phyloP scores from a whole-genome alignment of 2,797 vertebrate genomes.

The Oryzias dopingdopingensis region DNA sequence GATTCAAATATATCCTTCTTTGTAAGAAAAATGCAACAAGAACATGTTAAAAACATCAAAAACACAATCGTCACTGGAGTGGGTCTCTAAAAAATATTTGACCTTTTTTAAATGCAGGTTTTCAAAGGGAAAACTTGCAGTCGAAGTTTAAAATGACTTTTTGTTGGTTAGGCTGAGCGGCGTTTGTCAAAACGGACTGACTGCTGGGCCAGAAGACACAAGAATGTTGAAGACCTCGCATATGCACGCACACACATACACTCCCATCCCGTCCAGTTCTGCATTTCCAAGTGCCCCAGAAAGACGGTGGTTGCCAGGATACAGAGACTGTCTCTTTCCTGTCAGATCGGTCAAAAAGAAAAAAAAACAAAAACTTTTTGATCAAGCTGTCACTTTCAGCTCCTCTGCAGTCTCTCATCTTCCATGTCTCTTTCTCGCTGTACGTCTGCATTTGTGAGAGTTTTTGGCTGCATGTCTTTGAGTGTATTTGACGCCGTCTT shows the following conservation, averaged over 20 bases:
- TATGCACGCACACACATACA: conserved; percentile 5
- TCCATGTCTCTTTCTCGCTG: neutral
- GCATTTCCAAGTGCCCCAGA: conserved; percentile 45
- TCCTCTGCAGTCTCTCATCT: conserved; percentile 36
- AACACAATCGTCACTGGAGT: neutral
- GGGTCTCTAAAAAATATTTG: neutral
- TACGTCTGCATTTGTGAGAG: conserved; percentile 3
- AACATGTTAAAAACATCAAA: too few relatives aligned
- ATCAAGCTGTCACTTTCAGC: conserved; percentile 54
- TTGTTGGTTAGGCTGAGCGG: conserved; percentile 9
- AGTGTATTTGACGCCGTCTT: conserved; percentile 12
- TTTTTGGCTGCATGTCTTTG: conserved; percentile 11
- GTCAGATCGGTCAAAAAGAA: conserved; percentile 54
- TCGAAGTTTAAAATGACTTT: conserved; percentile 12
- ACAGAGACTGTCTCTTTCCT: conserved; percentile 62
- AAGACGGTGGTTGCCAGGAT: conserved; percentile 65
- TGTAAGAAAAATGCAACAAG: too few relatives aligned
- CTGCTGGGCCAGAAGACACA: conserved; percentile 30
- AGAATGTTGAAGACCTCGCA: conserved; percentile 22
- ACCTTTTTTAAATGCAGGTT: conserved; percentile 1
- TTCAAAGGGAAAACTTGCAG: neutral
- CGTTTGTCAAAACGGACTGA: conserved; percentile 13
- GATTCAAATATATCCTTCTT: too few relatives aligned
- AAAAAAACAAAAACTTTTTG: conserved; percentile 51
- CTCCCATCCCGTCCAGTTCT: conserved; percentile 46